phyloP scores from a whole-genome alignment of 2,113 vertebrate genomes.

The Channa argus region DNA sequence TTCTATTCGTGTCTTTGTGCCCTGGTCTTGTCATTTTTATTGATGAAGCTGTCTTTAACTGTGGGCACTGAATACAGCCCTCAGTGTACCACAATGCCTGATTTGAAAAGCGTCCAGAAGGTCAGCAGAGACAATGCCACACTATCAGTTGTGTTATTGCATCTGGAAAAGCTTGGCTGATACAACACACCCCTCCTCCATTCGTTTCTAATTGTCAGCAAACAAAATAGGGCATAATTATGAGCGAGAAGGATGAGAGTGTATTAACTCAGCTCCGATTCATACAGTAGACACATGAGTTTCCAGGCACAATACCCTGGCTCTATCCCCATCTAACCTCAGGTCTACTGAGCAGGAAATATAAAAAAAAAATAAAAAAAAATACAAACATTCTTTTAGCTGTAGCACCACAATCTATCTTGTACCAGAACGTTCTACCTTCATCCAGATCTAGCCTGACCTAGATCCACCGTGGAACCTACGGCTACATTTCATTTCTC shows the following conservation, averaged over 20 bases:
- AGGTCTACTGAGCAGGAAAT: conserved; percentile 35
- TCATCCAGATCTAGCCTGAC: conserved; percentile 48
- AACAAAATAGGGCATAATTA: conserved; percentile 42
- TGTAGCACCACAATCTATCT: conserved; percentile 4
- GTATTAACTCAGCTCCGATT: conserved; percentile 28
- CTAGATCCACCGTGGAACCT: conserved; percentile 50
- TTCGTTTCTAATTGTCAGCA: conserved; percentile 35
- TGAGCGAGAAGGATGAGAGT: conserved; percentile 15
- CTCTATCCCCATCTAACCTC: conserved; percentile 50
- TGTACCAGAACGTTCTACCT: conserved; percentile 5
- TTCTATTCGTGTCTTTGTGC: no score
- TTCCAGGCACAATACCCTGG: conserved; percentile 50
- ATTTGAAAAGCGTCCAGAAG: conserved; percentile 51
- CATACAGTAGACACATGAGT: conserved; percentile 47
- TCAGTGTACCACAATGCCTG: conserved; percentile 34
- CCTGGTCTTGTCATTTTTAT: no score
- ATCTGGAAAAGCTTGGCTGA: conserved; percentile 50
- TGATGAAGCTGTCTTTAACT: no score
- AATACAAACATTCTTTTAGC: conserved; percentile 12
- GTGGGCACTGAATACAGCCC: not conserved
- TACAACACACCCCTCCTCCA: not conserved
- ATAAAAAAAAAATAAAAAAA: conserved; percentile 5
- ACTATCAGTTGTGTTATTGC: conserved; percentile 24
- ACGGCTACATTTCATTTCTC: conserved; percentile 52
- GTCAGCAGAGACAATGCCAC: conserved; percentile 48